phyloP scores from a whole-genome alignment of 2,888 invertebrate genomes.

The Sphinx pinastri region DNA sequence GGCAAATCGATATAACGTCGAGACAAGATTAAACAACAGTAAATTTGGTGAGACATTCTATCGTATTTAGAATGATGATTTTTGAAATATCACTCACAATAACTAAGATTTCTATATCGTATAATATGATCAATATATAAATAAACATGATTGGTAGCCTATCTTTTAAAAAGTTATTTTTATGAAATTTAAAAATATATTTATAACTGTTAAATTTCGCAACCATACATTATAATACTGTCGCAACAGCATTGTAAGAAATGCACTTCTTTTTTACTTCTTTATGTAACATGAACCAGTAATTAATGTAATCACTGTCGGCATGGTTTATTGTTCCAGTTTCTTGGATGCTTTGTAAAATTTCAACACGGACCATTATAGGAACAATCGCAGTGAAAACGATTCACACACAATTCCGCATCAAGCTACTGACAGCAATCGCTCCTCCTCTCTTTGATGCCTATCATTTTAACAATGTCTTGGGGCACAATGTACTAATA shows the following conservation, averaged over 20 bases:
- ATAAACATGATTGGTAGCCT: too few relatives aligned
- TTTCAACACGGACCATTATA: conserved; percentile 38
- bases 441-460: conserved; percentile 19
- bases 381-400: conserved; percentile 24
- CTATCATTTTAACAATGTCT: conserved; percentile 21
- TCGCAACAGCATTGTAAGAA: conserved; percentile 5
- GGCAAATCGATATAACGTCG: not conserved
- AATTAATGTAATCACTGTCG: conserved; percentile 46
- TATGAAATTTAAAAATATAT: too few relatives aligned
- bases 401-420: conserved; percentile 20
- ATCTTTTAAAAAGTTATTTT: too few relatives aligned
- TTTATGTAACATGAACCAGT: conserved; percentile 43
- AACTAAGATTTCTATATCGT: too few relatives aligned
- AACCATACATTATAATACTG: conserved; percentile 1
- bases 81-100: too few relatives aligned
- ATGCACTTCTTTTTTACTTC: conserved; percentile 32
- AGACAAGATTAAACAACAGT: not conserved
- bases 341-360: conserved; percentile 38
- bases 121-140: too few relatives aligned
- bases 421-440: conserved; percentile 21
- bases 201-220: not conserved
- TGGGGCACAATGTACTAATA: conserved; percentile 11
- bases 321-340: conserved; percentile 42
- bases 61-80: not conserved
- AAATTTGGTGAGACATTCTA: not conserved